Percentiles rank a stretch among this genome's conserved stretches.
These are phyloP conservation scores for Acanthis flammea DNA, from an alignment of 2,797 vertebrate species.

Conservation along the genomic window DNA sequence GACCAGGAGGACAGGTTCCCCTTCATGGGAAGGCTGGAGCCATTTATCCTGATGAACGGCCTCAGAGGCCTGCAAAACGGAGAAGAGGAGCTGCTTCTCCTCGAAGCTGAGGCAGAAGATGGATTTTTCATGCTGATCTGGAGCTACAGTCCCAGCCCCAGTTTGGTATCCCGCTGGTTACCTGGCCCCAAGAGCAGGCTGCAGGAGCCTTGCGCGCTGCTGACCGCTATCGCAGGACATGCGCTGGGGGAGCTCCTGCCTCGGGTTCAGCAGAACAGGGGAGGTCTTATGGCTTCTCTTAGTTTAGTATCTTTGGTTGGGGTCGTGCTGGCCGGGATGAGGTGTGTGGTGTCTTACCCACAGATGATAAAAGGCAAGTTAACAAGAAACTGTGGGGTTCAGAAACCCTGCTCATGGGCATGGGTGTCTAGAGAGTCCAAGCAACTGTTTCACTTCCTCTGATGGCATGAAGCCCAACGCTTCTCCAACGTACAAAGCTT, in stretches of 20 bases:
- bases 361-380: background rate
- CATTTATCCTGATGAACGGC: background rate
- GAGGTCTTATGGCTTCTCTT: background rate
- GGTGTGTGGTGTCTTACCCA: background rate
- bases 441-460: background rate
- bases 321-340: background rate
- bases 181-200: background rate
- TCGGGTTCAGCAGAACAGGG: background rate
- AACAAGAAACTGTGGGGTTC: background rate
- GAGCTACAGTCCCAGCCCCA: background rate
- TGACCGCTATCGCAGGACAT: rapidly evolving
- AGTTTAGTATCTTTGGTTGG: background rate
- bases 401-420: background rate
- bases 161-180: background rate
- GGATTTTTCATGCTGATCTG: background rate
- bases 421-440: background rate
- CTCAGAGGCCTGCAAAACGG: background rate
- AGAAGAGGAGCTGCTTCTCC: background rate
- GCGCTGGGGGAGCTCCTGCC: background rate
- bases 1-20: background rate
- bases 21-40: background rate
- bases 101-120: background rate
- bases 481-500: background rate
- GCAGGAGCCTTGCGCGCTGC: background rate
- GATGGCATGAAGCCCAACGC: rapidly evolving